A percentile compares a stretch with the other conserved stretches of the same genome.
These are phyloP conservation scores for Lathamus discolor DNA, from an alignment of 2,113 vertebrate species.

Conservation along the genomic window DNA sequence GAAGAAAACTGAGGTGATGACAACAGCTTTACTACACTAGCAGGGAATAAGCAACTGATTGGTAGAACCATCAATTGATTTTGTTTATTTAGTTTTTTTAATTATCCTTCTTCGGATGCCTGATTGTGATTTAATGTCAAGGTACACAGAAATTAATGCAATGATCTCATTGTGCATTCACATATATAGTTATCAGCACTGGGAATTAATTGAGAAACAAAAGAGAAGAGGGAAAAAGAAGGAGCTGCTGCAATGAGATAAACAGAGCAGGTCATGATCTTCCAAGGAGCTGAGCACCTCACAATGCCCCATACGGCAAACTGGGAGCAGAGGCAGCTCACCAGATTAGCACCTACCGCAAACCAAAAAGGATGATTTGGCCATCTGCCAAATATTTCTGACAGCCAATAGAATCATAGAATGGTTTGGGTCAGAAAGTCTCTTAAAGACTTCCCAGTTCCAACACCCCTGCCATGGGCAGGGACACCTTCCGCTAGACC, in stretches of 20 bases:
- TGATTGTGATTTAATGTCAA: not conserved
- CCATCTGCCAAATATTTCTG: not conserved
- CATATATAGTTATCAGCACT: not conserved
- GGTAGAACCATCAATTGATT: not conserved
- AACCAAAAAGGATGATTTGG: not conserved
- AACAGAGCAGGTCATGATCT: not conserved
- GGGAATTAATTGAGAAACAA: not conserved
- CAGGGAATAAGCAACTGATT: not conserved
- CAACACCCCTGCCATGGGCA: not conserved
- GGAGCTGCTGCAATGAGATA: not conserved
- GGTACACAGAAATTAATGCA: not conserved
- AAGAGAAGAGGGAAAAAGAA: not conserved
- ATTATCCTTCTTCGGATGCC: not conserved
- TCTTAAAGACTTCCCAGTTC: not conserved
- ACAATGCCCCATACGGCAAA: accelerated
- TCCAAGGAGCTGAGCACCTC: not conserved
- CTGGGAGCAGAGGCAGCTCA: not conserved
- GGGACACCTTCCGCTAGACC: not conserved
- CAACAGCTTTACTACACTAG: not conserved
- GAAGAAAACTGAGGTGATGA: not conserved
- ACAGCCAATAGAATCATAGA: not conserved
- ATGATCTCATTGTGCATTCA: not conserved
- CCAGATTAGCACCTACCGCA: not conserved
- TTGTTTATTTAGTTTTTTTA: not conserved
- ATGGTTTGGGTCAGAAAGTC: not conserved